These are phyloP conservation scores for Ptychobarbus kaznakovi DNA, from an alignment of 2,797 vertebrate species.

Conservation along the genomic window DNA sequence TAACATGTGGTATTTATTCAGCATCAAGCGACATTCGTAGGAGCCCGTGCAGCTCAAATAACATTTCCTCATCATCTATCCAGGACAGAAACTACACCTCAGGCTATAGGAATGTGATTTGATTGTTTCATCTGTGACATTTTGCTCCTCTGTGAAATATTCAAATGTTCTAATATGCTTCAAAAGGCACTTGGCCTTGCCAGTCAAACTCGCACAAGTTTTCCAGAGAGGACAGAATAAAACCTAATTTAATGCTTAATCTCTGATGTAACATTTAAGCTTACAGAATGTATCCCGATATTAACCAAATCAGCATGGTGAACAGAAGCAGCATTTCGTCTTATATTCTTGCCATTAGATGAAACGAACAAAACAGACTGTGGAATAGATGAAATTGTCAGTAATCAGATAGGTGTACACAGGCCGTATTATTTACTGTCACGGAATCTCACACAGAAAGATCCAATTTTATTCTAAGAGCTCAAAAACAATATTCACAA, in stretches of 20 bases:
- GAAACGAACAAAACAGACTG: too few relatives aligned
- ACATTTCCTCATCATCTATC: constrained; percentile 32
- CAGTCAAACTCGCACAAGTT: neutral
- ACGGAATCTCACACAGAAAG: too few relatives aligned
- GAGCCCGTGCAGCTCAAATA: neutral
- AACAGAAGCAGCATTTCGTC: neutral
- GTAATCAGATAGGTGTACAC: neutral
- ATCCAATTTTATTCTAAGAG: too few relatives aligned
- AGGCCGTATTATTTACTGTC: constrained; percentile 2
- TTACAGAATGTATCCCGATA: neutral
- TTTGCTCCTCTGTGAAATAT: constrained; percentile 42
- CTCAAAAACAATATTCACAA: too few relatives aligned
- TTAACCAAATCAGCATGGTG: neutral
- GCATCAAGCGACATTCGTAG: neutral
- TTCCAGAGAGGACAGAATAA: constrained; percentile 1
- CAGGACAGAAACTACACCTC: constrained; percentile 11
- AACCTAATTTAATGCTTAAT: neutral
- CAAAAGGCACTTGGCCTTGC: constrained; percentile 6
- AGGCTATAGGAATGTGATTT: constrained; percentile 32
- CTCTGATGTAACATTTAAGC: neutral
- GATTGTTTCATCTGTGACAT: constrained; percentile 44
- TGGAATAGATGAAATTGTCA: too few relatives aligned
- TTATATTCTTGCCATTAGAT: too few relatives aligned
- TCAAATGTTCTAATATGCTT: constrained; percentile 20
- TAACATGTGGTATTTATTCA: constrained; percentile 24